Percentiles rank a stretch among this genome's conserved stretches.
Conservation (phyloP, 64 coral and sea anemone genomes). For the Cladopsammia gracilis region DNA sequence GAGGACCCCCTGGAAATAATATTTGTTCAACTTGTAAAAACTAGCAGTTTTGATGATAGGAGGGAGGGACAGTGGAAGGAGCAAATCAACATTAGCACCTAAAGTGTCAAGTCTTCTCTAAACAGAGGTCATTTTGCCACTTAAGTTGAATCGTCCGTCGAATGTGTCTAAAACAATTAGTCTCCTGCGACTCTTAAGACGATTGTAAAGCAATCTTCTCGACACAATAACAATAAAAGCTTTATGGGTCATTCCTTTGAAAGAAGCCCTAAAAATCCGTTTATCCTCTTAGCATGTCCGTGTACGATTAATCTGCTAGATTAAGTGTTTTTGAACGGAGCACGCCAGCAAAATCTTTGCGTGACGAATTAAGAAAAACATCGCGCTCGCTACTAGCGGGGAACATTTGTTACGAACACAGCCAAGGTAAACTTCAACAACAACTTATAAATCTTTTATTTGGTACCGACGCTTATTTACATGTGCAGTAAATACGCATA, state of each 20-base stretch:
- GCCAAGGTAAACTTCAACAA: slow-evolving; percentile 49
- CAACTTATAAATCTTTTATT: slow-evolving; percentile 49
- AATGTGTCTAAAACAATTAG: slow-evolving; percentile 42
- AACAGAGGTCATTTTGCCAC: slow-evolving; percentile 50
- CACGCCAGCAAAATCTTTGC: not conserved
- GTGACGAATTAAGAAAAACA: slow-evolving; percentile 33
- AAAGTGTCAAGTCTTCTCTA: slow-evolving; percentile 21
- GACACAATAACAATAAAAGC: slow-evolving; percentile 47
- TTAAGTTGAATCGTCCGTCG: slow-evolving; percentile 28
- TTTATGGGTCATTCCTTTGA: slow-evolving; percentile 1
- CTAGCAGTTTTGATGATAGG: slow-evolving; percentile 54
- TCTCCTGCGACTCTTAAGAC: slow-evolving; percentile 9
- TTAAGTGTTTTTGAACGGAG: not conserved
- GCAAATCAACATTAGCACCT: slow-evolving; percentile 44
- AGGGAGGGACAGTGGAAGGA: slow-evolving; percentile 48
- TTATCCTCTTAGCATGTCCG: not conserved
- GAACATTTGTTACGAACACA: not conserved
- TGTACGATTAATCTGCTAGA: not conserved
- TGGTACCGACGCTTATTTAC: slow-evolving; percentile 8
- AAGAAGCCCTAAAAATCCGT: not conserved
- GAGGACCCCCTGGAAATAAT: slow-evolving; percentile 30
- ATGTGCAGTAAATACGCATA: slow-evolving; percentile 24
- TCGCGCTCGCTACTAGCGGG: not conserved
- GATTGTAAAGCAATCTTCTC: slow-evolving; percentile 38
- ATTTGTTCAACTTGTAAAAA: slow-evolving; percentile 57